These are phyloP conservation scores for Pica pica DNA, from an alignment of 2,113 vertebrate genomes.

Conservation along the genomic window DNA sequence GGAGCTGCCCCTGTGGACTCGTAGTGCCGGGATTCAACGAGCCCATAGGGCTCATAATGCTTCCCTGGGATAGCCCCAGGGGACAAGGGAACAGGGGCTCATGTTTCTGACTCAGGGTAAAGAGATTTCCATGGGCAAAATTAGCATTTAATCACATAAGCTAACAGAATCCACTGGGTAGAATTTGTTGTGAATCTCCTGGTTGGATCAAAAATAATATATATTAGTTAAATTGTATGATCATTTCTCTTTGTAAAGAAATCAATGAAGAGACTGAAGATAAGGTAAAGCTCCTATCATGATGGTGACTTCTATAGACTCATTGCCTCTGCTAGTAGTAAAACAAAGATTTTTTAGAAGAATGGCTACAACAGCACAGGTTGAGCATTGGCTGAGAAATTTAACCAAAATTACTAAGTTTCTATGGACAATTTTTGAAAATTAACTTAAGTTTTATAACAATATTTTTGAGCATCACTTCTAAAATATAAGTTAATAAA, in stretches of 20 bases:
- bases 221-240: background rate
- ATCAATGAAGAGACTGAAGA: background rate
- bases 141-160: background rate
- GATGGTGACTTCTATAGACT: background rate
- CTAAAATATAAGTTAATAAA: background rate
- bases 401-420: background rate
- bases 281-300: background rate
- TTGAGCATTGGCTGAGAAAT: background rate
- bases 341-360: background rate
- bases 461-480: background rate
- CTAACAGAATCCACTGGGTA: background rate
- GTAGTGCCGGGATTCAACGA: fast-evolving
- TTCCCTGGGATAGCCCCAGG: background rate
- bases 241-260: background rate
- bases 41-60: background rate
- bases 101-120: background rate
- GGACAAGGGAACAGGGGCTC: background rate
- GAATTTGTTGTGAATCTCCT: background rate
- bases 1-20: background rate
- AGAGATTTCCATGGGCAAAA: background rate
- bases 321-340: background rate
- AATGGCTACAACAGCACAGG: background rate
- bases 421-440: background rate
- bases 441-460: background rate
- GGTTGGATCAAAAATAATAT: background rate